A percentile compares a stretch with the other conserved stretches of the same genome.
phyloP scores from a whole-genome alignment of 1,140 invertebrate genomes.

The Brachionus koreanus region DNA sequence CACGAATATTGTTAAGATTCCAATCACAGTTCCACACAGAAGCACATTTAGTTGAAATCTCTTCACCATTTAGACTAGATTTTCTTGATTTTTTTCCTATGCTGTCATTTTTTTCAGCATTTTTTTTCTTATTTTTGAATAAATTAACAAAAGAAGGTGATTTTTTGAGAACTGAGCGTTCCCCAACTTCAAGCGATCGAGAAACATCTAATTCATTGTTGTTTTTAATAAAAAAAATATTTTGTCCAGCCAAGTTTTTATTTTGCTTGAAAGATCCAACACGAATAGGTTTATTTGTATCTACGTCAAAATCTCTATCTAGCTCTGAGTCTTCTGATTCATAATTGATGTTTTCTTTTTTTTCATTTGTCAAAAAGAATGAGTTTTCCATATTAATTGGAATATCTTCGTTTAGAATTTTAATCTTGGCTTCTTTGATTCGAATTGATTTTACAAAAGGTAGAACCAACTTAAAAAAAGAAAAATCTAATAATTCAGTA shows the following conservation, averaged over 20 bases:
- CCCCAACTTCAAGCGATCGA: constrained; percentile 45
- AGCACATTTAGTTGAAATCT: not conserved
- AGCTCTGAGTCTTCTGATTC: constrained; percentile 48
- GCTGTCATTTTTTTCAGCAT: constrained; percentile 32
- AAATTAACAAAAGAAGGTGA: not conserved
- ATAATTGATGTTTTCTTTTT: constrained; percentile 51
- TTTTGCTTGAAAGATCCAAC: constrained; percentile 46
- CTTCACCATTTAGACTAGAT: not conserved
- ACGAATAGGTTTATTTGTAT: constrained; percentile 11
- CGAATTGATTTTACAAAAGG: constrained; percentile 51
- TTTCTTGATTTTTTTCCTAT: constrained; percentile 43
- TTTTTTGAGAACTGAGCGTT: not conserved
- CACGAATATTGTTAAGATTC: not conserved
- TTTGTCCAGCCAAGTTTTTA: constrained; percentile 18
- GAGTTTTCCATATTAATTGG: constrained; percentile 45
- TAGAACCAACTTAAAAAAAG: constrained; percentile 51
- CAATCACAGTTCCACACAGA: constrained; percentile 41
- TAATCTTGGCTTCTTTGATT: constrained; percentile 52
- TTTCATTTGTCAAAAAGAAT: constrained; percentile 51
- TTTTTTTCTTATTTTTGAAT: constrained; percentile 2
- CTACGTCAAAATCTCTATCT: constrained; percentile 14
- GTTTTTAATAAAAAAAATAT: constrained; percentile 33
- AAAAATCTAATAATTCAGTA: not conserved
- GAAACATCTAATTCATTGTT: constrained; percentile 44
- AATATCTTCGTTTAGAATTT: not conserved